Evolutionary conservation across 2,797 vertebrate species (phyloP).

Genomic region (Phalloptychus januarius): DNA sequence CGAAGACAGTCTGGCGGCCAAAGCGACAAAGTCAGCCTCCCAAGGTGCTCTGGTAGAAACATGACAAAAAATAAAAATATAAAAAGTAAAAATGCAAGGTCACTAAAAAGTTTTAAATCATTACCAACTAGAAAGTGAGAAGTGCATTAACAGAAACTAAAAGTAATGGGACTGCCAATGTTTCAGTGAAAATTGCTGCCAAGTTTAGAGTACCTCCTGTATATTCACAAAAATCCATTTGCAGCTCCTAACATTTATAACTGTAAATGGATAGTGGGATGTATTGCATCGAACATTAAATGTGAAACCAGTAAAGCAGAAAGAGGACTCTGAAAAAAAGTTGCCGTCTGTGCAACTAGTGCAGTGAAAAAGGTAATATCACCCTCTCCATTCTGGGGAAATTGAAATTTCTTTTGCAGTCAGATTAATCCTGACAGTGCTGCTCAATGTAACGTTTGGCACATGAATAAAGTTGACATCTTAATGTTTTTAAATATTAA

Average conservation of each 20-base stretch:
- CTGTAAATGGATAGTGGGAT: conserved; percentile 13
- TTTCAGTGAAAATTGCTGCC: conserved; percentile 37
- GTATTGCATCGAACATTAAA: conserved; percentile 33
- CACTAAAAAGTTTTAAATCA: conserved; percentile 57
- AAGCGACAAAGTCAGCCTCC: conserved; percentile 16
- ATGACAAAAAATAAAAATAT: conserved; percentile 36
- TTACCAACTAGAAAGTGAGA: conserved; percentile 54
- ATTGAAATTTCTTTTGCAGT: not conserved
- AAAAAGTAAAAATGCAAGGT: conserved; percentile 46
- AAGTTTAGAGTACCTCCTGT: conserved; percentile 14
- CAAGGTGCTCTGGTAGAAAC: conserved; percentile 6
- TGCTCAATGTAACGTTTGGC: not conserved
- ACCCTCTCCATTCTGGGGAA: not conserved
- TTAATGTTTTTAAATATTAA: not conserved
- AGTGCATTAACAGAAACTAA: conserved; percentile 46
- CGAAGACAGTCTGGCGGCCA: conserved; percentile 1
- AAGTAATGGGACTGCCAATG: conserved; percentile 57
- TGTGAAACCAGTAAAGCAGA: conserved; percentile 41
- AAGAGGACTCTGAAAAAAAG: conserved; percentile 17
- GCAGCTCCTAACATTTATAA: conserved; percentile 48
- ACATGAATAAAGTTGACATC: not conserved
- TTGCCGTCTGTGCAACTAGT: conserved; percentile 15
- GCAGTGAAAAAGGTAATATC: not conserved
- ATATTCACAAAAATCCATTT: conserved; percentile 54
- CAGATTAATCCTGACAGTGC: not conserved